Base-by-base conservation (phyloP, 2,888 invertebrate genomes). In the Hypsopygia costalis region DNA sequence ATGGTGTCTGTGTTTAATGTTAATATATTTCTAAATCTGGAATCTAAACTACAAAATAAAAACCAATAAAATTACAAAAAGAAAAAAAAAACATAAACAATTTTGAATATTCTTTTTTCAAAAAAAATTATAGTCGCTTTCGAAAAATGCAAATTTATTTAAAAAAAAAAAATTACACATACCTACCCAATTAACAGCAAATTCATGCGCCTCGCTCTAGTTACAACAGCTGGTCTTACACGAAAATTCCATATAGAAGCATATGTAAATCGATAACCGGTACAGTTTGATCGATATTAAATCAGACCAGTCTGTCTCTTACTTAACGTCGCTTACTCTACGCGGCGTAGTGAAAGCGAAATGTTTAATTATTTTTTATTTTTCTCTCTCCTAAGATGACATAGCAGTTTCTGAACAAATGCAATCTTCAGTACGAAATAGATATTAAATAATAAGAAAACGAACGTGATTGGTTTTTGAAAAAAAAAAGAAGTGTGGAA, bases 321-420 rank as follows among this genome's bases (percentile, higher is more conserved):
- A 30, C 33, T 36, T 7, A 32, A 29, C 22, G 22, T 11, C 30
- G 9, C 12, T n/a, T 22, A 16, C 16, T 16, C 16, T 16, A 16
- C 16, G 12, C 22, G n/a, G 6, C 27, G 12, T 4, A 33, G 86
- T 82, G 87, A 87, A 86, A 87, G 87, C 75, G 77, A 83, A 82
- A 70, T 74, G 69, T 79, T 69, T 81, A 79, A 80, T 85, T 80
- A 78, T 77, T 74, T 77, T 69, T 72, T 69, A 75, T 68, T 65
- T 69, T 62, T 59, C 63, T 62, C 59, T 69, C 73, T 74, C 66
- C 69, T 72, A 55, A 73, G 81, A 86, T 86, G 87, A 87, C 76
- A 80, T 65, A 72, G 86, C 85, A 74, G 41, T 50, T 58, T 62
- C 62, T 52, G 43, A 35, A 38, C 30, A 49, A 66, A 66, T 59